Evolutionary conservation across 2,888 invertebrate genomes (phyloP).

Genomic region (Tetragnatha montana): DNA sequence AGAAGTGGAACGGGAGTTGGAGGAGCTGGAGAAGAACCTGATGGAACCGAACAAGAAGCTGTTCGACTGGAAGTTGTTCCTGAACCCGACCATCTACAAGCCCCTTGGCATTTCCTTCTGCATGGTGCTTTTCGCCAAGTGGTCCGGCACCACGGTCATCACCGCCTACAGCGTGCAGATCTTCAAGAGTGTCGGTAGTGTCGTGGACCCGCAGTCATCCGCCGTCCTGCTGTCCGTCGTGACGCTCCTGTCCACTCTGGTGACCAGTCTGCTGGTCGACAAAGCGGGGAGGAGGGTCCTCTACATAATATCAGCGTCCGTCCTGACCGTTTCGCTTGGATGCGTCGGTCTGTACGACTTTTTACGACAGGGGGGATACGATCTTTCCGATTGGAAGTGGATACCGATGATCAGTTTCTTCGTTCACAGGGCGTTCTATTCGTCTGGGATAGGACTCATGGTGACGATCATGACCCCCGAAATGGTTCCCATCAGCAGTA

Average conservation of each 20-base stretch:
- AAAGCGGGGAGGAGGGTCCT: conserved; percentile 75
- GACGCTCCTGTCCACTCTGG: conserved; percentile 75
- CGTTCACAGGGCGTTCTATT: conserved; percentile 75
- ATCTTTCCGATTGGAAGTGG: conserved; percentile 69
- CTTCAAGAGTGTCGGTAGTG: conserved; percentile 75
- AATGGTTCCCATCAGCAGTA: background rate
- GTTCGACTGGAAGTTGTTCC: conserved; percentile 66
- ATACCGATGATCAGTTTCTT: conserved; percentile 75
- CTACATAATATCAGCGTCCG: conserved; percentile 75
- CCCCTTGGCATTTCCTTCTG: conserved; percentile 75
- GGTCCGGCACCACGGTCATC: conserved; percentile 76
- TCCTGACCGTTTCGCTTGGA: conserved; percentile 74
- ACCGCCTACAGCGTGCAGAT: conserved; percentile 77
- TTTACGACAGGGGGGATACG: background rate
- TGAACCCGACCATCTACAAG: conserved; percentile 73
- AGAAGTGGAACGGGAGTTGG: conserved; percentile 60
- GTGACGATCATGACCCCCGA: conserved; percentile 76
- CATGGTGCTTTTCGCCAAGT: conserved; percentile 76
- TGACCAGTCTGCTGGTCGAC: conserved; percentile 76
- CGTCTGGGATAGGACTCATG: conserved; percentile 77
- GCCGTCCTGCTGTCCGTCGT: conserved; percentile 83
- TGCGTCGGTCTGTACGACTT: conserved; percentile 74
- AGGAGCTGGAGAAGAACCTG: conserved; percentile 6
- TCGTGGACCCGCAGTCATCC: conserved; percentile 55
- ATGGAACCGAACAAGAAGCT: background rate